Evolutionary conservation across 2,113 vertebrate genomes (phyloP), one percentile per base, ranked within the genome.

Genomic region (Myxocyprinus asiaticus): DNA sequence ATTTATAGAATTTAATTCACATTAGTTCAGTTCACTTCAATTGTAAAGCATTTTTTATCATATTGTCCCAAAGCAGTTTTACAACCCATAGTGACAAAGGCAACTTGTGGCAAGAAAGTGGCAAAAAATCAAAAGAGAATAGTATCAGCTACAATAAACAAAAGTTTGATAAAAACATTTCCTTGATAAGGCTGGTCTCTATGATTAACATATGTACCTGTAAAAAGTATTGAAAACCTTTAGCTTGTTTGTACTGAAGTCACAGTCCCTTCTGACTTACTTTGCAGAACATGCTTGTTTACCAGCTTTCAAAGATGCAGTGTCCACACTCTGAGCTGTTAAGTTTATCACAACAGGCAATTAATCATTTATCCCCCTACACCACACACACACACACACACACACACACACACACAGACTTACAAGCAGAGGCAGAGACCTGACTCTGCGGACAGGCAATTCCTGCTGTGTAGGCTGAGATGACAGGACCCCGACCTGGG

Each of bases 361-460:
- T 91, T 90, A 91, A 91, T 92, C 86, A 82, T 83, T 93, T 89
- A 91, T 91, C 89, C 87, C 66, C 81, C 51, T 81, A 33, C 22
- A 33, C 22, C 22, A 33, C 22, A 33, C 22, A 33, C 22, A 33
- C 22, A 33, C 22, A 55, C 55, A 58, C 68, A 66, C 70, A 74
- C 78, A 87, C 82, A 87, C 83, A 84, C 85, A 85, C 3, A 1
- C 87, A 79, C 77, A 81, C 85, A 59, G 84, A 86, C 78, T 7
- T 56, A 64, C 45, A 22, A 51, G 61, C 81, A 86, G 83, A 59
- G 58, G 14, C 17, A 88, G 86, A 82, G 77, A 77, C 80, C 77
- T 83, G 78, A 63, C 77, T 50, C 82, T 33, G 22, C 22, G 22
- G 22, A 33, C 22, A 33, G 22, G 22, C 22, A 33, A 33, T 33